These are phyloP conservation scores for Andrena flavipes DNA, from an alignment of 2,888 invertebrate genomes.

Conservation along the genomic window DNA sequence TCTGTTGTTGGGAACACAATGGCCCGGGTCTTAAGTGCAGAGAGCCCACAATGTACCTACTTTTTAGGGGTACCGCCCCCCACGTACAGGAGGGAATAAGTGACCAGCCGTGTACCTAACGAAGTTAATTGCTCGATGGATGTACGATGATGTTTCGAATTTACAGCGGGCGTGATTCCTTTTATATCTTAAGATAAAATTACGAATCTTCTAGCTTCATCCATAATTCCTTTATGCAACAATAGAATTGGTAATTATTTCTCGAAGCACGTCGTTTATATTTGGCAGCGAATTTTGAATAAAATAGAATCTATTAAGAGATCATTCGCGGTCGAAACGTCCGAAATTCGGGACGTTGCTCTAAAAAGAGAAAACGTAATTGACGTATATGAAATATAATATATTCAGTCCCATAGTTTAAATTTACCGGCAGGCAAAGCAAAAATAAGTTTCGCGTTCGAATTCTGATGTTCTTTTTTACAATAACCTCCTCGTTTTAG, in stretches of 20 bases:
- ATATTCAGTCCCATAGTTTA: no score
- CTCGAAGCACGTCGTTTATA: no score
- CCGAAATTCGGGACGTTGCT: not conserved
- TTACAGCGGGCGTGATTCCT: not conserved
- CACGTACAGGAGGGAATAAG: slow-evolving; percentile 43
- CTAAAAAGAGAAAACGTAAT: not conserved
- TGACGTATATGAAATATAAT: no score
- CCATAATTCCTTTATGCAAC: no score
- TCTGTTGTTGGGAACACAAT: slow-evolving; percentile 57
- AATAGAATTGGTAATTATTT: no score
- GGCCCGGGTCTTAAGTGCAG: slow-evolving; percentile 31
- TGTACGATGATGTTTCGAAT: not conserved
- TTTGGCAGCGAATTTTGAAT: no score
- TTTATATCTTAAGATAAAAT: not conserved
- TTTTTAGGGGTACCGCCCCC: slow-evolving; percentile 29
- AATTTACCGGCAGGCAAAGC: no score
- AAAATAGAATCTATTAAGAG: no score
- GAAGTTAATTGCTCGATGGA: slow-evolving; percentile 47
- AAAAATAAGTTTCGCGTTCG: no score
- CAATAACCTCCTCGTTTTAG: no score
- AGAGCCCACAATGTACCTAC: slow-evolving; percentile 30
- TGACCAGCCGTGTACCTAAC: slow-evolving; percentile 23
- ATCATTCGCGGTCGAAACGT: not conserved
- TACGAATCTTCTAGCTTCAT: not conserved
- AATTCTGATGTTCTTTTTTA: no score